A percentile compares a stretch with the other conserved stretches of the same genome.
Conservation (phyloP, 2,888 invertebrate genomes). For the Crossocerus cetratus region DNA sequence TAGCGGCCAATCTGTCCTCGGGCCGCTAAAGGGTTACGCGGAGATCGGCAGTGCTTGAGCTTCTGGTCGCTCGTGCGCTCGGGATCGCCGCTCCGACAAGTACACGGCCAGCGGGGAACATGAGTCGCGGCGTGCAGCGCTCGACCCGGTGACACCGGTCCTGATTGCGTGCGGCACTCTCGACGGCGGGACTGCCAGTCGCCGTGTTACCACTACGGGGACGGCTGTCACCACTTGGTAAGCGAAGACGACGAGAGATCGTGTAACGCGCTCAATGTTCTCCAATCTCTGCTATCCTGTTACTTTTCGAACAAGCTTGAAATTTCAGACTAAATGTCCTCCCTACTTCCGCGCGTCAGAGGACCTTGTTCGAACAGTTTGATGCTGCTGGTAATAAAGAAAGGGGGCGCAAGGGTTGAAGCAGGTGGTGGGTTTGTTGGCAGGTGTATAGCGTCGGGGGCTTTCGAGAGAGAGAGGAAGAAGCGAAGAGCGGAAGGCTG, state of each 20-base stretch:
- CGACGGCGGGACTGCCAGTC: constrained; percentile 34
- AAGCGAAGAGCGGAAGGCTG: constrained; percentile 69
- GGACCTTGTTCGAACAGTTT: too few relatives aligned
- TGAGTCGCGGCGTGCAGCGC: constrained; percentile 35
- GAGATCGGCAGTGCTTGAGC: neutral
- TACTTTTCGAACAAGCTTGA: too few relatives aligned
- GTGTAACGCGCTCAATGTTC: too few relatives aligned
- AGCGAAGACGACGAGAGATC: constrained; percentile 23
- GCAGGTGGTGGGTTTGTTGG: neutral
- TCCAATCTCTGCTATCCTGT: too few relatives aligned
- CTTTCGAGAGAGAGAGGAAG: constrained; percentile 37
- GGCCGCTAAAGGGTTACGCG: neutral
- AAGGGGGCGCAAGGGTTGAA: too few relatives aligned
- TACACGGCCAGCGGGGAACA: constrained; percentile 25
- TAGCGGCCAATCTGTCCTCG: constrained; percentile 6
- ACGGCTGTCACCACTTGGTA: constrained; percentile 47
- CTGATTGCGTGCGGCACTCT: constrained; percentile 46
- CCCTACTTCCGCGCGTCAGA: too few relatives aligned
- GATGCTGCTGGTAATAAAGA: too few relatives aligned
- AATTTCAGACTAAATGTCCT: too few relatives aligned
- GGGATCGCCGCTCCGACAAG: neutral
- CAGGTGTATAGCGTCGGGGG: constrained; percentile 48
- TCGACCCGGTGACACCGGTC: constrained; percentile 57
- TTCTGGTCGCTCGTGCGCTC: constrained; percentile 3
- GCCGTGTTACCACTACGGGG: constrained; percentile 19